Evolutionary conservation across 2,888 invertebrate species (phyloP).

Genomic region (Euzetes globulus): DNA sequence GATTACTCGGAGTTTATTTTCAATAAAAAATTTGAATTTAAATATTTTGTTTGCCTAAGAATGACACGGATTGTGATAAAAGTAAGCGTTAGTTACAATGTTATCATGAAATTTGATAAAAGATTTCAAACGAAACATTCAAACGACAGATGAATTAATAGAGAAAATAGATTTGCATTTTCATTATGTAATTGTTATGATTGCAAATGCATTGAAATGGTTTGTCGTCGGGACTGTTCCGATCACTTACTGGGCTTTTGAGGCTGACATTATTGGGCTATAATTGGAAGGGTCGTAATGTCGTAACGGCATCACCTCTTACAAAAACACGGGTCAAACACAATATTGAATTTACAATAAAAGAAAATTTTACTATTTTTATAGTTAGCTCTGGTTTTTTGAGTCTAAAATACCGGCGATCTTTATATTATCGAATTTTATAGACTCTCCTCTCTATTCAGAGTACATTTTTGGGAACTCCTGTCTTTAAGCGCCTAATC

Average conservation of each 20-base stretch:
- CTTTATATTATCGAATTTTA: background rate
- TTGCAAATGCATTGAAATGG: background rate
- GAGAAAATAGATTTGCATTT: background rate
- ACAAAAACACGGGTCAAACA: constrained; percentile 21
- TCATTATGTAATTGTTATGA: background rate
- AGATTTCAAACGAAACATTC: background rate
- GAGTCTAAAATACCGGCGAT: background rate
- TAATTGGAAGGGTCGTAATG: constrained; percentile 24
- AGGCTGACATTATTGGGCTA: background rate
- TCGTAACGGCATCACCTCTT: constrained; percentile 19
- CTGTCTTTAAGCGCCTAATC: background rate
- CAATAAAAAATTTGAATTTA: no score
- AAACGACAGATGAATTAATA: background rate
- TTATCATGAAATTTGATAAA: background rate
- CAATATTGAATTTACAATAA: constrained; percentile 16
- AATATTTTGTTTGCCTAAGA: no score
- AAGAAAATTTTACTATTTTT: background rate
- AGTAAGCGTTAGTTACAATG: background rate
- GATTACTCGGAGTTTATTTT: no score
- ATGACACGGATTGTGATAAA: background rate
- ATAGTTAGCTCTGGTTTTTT: background rate
- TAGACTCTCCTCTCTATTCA: background rate
- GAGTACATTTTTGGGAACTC: background rate
- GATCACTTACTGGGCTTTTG: constrained; percentile 16
- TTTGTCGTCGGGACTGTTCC: background rate